These are phyloP conservation scores for Gnathonemus longibarbis DNA, from an alignment of 2,113 vertebrate genomes.

Conservation along the genomic window DNA sequence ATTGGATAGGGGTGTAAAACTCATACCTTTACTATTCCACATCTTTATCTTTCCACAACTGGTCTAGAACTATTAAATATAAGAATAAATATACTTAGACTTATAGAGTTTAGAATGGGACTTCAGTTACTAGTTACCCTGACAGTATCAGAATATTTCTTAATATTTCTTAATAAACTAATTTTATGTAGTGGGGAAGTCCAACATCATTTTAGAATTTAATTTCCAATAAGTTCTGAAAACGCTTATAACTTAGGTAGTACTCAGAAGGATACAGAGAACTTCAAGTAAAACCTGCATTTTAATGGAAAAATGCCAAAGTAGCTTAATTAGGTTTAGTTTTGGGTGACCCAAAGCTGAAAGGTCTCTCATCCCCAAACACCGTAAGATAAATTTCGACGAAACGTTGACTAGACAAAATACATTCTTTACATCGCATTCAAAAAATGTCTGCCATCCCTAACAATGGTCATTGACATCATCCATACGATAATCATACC, in stretches of 20 bases:
- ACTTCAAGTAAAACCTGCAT: not conserved
- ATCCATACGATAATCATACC: not conserved
- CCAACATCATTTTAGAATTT: not conserved
- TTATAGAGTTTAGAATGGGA: not conserved
- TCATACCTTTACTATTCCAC: conserved; percentile 36
- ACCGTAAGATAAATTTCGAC: not conserved
- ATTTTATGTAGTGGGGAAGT: not conserved
- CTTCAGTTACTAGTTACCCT: not conserved
- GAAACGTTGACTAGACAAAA: not conserved
- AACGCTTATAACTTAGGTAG: not conserved
- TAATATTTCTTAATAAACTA: not conserved
- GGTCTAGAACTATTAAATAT: conserved; percentile 50
- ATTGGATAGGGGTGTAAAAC: conserved; percentile 45
- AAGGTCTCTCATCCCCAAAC: not conserved
- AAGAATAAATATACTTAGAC: conserved; percentile 15
- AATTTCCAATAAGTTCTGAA: not conserved
- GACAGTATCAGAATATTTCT: not conserved
- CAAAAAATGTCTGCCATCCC: not conserved
- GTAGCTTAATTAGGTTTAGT: not conserved
- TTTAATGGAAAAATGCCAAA: not conserved
- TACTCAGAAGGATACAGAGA: not conserved
- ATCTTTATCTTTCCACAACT: conserved; percentile 51
- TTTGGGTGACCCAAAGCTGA: not conserved
- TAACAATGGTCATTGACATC: not conserved
- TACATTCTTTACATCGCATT: conserved; percentile 1